Conservation (phyloP, 2,797 vertebrate species). For the Sebastes goodei region DNA sequence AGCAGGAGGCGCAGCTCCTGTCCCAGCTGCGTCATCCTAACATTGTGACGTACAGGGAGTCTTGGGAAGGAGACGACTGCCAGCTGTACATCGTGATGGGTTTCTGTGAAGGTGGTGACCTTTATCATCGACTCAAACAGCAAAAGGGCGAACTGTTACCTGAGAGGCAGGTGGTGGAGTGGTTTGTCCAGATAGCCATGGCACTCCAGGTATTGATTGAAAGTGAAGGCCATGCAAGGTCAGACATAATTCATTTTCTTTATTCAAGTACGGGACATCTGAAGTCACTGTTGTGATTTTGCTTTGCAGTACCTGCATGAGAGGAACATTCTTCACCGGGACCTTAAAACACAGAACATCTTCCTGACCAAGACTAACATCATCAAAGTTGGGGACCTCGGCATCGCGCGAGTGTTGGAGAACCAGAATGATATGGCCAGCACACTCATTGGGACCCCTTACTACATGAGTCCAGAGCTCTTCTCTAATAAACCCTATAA, state of each 20-base stretch:
- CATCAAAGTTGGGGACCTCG: conserved; percentile 98
- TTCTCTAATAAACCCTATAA: conserved; percentile 98
- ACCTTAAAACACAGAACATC: conserved; percentile 98
- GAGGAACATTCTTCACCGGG: conserved; percentile 94
- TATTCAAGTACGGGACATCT: not conserved
- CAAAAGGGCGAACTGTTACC: conserved; percentile 91
- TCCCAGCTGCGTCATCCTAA: conserved; percentile 94
- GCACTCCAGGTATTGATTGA: conserved; percentile 89
- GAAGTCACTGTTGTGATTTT: conserved; percentile 9
- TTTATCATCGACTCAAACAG: conserved; percentile 95
- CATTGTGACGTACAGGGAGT: conserved; percentile 96
- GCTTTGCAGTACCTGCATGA: conserved; percentile 93
- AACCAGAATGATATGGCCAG: conserved; percentile 97
- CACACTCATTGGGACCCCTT: conserved; percentile 97
- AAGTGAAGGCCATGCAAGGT: not conserved
- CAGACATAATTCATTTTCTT: not conserved
- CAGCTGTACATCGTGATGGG: conserved; percentile 97
- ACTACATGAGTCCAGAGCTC: conserved; percentile 99
- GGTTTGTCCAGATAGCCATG: conserved; percentile 99
- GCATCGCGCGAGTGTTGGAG: conserved; percentile 94
- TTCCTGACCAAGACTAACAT: conserved; percentile 96
- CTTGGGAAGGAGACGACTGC: conserved; percentile 93
- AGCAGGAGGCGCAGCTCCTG: conserved; percentile 96
- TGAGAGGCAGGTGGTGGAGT: conserved; percentile 95
- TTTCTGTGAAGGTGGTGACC: conserved; percentile 97